Evolutionary conservation across 2,888 invertebrate species (phyloP).

Genomic region (Calameuta filiformis): DNA sequence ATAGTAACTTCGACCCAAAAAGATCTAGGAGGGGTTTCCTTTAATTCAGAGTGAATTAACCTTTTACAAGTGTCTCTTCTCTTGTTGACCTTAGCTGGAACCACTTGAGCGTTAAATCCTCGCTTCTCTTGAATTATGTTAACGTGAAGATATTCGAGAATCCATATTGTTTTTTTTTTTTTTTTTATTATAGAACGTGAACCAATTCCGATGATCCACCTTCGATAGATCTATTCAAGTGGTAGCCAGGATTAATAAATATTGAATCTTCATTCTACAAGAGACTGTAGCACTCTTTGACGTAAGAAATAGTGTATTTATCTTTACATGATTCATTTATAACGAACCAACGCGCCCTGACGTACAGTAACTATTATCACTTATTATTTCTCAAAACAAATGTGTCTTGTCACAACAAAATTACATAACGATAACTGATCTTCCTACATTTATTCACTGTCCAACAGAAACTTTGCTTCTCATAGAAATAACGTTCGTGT

Average conservation of each 20-base stretch:
- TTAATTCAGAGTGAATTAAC: constrained; percentile 44
- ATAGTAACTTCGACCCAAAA: neutral
- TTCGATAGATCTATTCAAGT: neutral
- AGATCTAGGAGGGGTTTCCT: constrained; percentile 3
- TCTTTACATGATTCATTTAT: neutral
- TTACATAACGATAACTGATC: neutral
- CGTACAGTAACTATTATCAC: neutral
- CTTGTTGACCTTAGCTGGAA: constrained; percentile 29
- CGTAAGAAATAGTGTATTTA: neutral
- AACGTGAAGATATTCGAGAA: neutral
- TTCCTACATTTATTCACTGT: neutral
- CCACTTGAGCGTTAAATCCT: neutral
- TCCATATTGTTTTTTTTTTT: neutral
- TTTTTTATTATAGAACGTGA: neutral
- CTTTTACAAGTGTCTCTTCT: constrained; percentile 32
- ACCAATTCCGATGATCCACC: neutral
- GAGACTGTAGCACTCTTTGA: neutral
- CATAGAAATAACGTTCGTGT: neutral
- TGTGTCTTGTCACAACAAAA: neutral
- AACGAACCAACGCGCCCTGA: neutral
- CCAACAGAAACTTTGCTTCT: neutral
- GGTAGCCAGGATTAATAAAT: neutral
- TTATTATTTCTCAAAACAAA: neutral
- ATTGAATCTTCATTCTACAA: neutral
- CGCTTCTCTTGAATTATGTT: neutral